Base-by-base conservation (phyloP, 2,113 vertebrate species). In the Oryzias curvinotus region DNA sequence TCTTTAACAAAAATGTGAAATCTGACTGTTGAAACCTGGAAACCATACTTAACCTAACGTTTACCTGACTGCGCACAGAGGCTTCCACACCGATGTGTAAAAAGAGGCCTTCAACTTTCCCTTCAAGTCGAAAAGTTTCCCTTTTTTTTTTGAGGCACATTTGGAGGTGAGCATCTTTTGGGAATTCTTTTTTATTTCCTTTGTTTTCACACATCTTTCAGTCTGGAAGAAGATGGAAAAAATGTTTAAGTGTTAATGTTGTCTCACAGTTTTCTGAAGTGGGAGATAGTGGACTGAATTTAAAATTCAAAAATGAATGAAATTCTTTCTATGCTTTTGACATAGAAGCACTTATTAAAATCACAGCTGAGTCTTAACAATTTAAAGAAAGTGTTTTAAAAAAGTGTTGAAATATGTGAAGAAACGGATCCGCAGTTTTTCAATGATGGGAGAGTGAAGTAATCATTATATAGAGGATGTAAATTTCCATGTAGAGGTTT, bases 31-130 rank as follows among this genome's bases (percentile, higher is more conserved):
- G 36, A 36, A 36, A 36, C 36, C 36, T 13, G 36, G 36, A 36
- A 36, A 36, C 30, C 12, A 12, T 36, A 3, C 36, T 36, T 36
- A 36, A 36, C 36, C 36, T 36, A 12, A 36, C 3, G 36, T 36
- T 36, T 8, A 36, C 10, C 8, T 12, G 36, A 36, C 30, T 36
- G 30, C 8, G 6, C 30, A 10, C 2, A 10, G 8, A 36, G 30
- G 7, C 8, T 1, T 36, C 8, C 1, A 36, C 36, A 36, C 36
- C 3, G 17, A 47, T 1, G 50, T 48, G 23, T 45, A 6, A 45
- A 52, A 41, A 62, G 78, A 78, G 76, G 82, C 75, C 77, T 83
- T 83, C 59, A 71, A 57, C 7, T 62, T 62, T 25, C 14, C 57
- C 75, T 65, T 71, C 62, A 47, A 52, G 43, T 59, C 54, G 59